Evolutionary conservation across 2,888 invertebrate genomes (phyloP), one percentile per base, ranked within the genome.

Genomic region (Eustalomyia histrio): DNA sequence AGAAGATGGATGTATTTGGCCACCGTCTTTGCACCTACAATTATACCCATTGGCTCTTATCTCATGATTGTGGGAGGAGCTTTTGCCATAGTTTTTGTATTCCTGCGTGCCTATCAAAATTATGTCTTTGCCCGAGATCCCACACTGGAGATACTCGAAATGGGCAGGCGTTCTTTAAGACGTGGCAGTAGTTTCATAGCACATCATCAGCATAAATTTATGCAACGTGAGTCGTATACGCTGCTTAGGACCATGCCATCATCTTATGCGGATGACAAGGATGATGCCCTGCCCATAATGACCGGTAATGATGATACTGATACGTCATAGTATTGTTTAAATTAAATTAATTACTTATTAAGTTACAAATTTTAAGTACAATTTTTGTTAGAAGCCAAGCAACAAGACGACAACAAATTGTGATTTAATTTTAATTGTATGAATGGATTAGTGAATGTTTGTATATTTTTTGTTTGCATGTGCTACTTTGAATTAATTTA

Each of bases 1-100:
- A 93, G 94, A 87, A 92, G 95, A 21, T 96, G 95, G 95, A 93
- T 96, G 18, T 96, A 94, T 90, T 87, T 96, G 55, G 95, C 95
- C 16, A 96, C 96, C 1, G 94, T 95, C 0, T 93, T 96, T 81
- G 94, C 94, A 0, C 96, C 96, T 16, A 90, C 94, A 29, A 93
- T 94, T 0, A 94, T 93, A 17, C 95, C 96, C 0, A 86, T 94
- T 14, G 89, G 95, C 65, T 93, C 94, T 1, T 96, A 95, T 89
- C 93, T 95, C 29, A 92, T 94, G 89, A 95, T 96, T 78, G 89
- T 94, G 64, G 90, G 94, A 73, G 96, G 97, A 0, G 90, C 94
- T 4, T 90, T 93, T 60, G 92, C 93, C 24, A 91, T 96, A 21
- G 91, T 94, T 6, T 92, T 92, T 4, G 92, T 95, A 47, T 94